Evolutionary conservation across 2,797 vertebrate species (phyloP).

Genomic region (Acanthurus lineatus): DNA sequence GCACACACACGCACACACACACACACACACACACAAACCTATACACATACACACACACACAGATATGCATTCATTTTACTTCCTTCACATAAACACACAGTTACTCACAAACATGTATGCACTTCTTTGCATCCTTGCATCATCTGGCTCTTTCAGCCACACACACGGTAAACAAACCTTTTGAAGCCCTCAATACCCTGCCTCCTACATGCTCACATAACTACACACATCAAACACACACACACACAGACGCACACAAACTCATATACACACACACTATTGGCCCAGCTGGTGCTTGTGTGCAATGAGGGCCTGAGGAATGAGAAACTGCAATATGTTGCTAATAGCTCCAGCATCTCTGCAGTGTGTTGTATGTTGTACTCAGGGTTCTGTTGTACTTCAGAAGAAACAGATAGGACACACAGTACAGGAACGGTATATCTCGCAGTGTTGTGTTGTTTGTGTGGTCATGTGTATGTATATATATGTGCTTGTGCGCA

Average conservation of each 20-base stretch:
- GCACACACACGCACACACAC: constrained; percentile 16
- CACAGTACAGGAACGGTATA: not conserved
- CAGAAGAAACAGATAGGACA: constrained; percentile 33
- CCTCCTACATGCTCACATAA: constrained; percentile 47
- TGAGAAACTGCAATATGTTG: constrained; percentile 69
- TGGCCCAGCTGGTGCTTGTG: constrained; percentile 69
- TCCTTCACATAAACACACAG: constrained; percentile 22
- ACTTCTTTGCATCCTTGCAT: constrained; percentile 47
- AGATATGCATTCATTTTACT: not conserved
- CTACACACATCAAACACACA: constrained; percentile 2
- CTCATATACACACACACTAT: not conserved
- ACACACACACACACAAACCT: constrained; percentile 19
- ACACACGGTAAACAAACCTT: constrained; percentile 42
- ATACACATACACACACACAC: constrained; percentile 17
- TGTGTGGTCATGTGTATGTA: constrained; percentile 1
- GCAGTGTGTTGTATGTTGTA: constrained; percentile 41
- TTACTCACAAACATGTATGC: constrained; percentile 12
- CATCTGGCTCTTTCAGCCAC: constrained; percentile 31
- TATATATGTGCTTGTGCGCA: not conserved
- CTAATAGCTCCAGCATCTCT: constrained; percentile 62
- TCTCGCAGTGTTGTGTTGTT: constrained; percentile 14
- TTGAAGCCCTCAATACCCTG: constrained; percentile 24
- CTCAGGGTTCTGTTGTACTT: constrained; percentile 36
- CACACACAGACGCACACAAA: constrained; percentile 3
- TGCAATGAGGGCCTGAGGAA: constrained; percentile 63